Base-by-base conservation (phyloP, 2,113 vertebrate species). In the Hippocampus barbouri region DNA sequence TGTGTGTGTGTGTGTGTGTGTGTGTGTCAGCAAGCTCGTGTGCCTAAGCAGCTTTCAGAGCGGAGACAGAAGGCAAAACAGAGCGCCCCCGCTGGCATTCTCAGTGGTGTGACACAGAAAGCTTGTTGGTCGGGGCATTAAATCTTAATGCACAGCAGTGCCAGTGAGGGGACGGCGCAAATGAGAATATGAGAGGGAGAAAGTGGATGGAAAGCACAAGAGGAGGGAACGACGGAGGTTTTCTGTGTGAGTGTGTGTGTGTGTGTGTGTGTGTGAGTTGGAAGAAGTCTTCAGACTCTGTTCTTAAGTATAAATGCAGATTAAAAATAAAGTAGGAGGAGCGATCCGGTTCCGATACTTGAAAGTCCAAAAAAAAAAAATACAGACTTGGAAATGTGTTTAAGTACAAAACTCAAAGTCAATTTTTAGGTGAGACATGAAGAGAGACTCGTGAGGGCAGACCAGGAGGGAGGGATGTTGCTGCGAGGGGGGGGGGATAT, bases 71-170 rank as follows among this genome's bases (percentile, higher is more conserved):
- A 74, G 78, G 71, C 72, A 78, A 75, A 79, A 79, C 84, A 79
- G 77, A 79, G 86, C 60, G 75, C 80, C 75, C 82, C 84, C 57
- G 84, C 89, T 89, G 85, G 81, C 82, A 74, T 78, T 87, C 85
- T 89, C 86, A 81, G 86, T 78, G 77, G 85, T 86, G 75, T 61
- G 84, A 88, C 84, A 89, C 83, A 82, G 83, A 89, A 83, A 92
- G 80, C 85, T 81, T 83, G 85, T 88, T 89, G 86, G 77, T 21
- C 38, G 78, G 80, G 82, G 77, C 83, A 88, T 92, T 90, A 86
- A 87, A 89, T 86, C 86, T 87, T 88, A 79, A 88, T 80, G 81
- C 81, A 78, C 77, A 65, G 15, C 69, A 85, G 77, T 64, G 21
- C 73, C 40, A 67, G 67, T 56, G 77, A 76, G 68, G 72, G 77